phyloP scores from a whole-genome alignment of 2,888 invertebrate genomes.

The Craniophora ligustri region DNA sequence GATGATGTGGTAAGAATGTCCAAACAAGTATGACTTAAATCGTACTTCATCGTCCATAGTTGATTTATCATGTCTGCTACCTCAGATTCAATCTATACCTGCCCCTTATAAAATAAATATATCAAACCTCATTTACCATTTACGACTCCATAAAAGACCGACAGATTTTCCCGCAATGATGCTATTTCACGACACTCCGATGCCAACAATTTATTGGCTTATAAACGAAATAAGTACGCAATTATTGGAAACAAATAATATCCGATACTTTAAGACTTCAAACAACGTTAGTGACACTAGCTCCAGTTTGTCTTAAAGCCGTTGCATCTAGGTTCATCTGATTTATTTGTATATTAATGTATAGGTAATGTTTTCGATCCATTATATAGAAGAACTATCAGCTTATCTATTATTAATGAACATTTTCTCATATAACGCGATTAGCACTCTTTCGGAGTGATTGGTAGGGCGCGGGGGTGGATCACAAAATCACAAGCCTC shows the following conservation, averaged over 20 bases:
- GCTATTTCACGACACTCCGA: not conserved
- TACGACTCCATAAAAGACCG: constrained; percentile 21
- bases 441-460: too few relatives aligned
- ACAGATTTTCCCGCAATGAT: constrained; percentile 4
- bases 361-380: too few relatives aligned
- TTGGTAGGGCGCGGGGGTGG: too few relatives aligned
- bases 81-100: not conserved
- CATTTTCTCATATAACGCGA: too few relatives aligned
- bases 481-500: not conserved
- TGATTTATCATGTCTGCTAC: too few relatives aligned
- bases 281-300: not conserved
- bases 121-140: constrained; percentile 10
- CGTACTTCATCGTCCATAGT: too few relatives aligned
- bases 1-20: too few relatives aligned
- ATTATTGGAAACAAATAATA: constrained; percentile 35
- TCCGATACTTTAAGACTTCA: not conserved
- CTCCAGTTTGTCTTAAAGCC: not conserved
- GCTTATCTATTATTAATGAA: too few relatives aligned
- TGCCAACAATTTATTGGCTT: constrained; percentile 7
- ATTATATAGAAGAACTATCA: too few relatives aligned
- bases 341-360: too few relatives aligned
- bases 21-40: too few relatives aligned
- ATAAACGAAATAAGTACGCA: constrained; percentile 12
- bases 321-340: not conserved
- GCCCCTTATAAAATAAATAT: not conserved